Conservation (phyloP, 2,797 vertebrate genomes). For the Discoglossus pictus region DNA sequence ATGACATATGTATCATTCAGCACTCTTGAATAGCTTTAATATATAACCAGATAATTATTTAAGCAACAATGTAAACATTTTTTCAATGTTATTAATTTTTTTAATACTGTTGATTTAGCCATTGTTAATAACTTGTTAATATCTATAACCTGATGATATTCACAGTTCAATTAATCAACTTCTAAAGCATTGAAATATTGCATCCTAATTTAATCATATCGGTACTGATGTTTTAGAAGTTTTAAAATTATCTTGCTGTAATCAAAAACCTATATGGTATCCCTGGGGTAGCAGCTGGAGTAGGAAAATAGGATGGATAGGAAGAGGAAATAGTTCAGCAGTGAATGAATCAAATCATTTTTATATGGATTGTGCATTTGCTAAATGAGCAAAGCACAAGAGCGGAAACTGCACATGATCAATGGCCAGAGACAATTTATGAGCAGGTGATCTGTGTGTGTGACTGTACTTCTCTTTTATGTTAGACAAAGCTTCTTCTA, state of each 20-base stretch:
- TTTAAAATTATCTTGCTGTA: neutral
- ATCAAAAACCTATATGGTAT: neutral
- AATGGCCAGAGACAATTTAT: conserved; percentile 10
- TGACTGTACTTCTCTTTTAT: conserved; percentile 8
- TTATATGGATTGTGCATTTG: conserved; percentile 28
- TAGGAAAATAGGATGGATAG: conserved; percentile 1
- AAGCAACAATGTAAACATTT: too few relatives aligned
- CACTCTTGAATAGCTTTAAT: too few relatives aligned
- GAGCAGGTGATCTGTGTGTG: conserved; percentile 15
- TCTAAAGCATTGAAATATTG: too few relatives aligned
- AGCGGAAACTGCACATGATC: conserved; percentile 17
- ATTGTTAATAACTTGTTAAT: too few relatives aligned
- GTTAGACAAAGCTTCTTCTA: conserved; percentile 2
- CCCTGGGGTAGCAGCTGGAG: neutral
- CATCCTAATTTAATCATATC: too few relatives aligned
- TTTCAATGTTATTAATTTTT: too few relatives aligned
- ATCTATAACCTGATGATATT: too few relatives aligned
- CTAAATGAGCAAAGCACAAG: conserved; percentile 37
- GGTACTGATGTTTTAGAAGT: too few relatives aligned
- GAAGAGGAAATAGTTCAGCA: conserved; percentile 11
- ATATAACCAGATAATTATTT: too few relatives aligned
- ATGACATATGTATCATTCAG: too few relatives aligned
- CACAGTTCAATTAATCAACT: too few relatives aligned
- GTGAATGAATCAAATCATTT: conserved; percentile 26
- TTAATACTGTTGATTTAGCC: too few relatives aligned